Evolutionary conservation across 2,797 vertebrate species (phyloP).

Genomic region (Acanthurus leucopareius): DNA sequence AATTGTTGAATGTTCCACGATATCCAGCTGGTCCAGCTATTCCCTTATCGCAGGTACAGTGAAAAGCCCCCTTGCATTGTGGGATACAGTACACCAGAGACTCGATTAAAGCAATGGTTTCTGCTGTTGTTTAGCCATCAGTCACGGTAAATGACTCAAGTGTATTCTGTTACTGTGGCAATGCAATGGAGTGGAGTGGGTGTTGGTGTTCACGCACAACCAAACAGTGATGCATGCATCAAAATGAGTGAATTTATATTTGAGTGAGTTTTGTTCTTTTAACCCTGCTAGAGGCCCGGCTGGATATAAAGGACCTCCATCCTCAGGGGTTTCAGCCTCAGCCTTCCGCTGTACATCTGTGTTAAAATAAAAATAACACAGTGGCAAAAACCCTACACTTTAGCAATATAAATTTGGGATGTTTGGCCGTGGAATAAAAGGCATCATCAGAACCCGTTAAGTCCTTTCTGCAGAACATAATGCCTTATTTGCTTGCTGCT

Average conservation of each 20-base stretch:
- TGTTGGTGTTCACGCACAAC: slow-evolving; percentile 36
- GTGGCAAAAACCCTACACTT: neutral
- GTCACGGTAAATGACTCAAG: slow-evolving; percentile 62
- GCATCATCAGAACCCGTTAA: neutral
- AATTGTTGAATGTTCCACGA: slow-evolving; percentile 67
- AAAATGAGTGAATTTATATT: slow-evolving; percentile 35
- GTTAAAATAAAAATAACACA: slow-evolving; percentile 48
- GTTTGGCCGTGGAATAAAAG: slow-evolving; percentile 1
- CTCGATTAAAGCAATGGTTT: slow-evolving; percentile 64
- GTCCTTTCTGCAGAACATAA: slow-evolving; percentile 7
- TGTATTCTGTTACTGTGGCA: slow-evolving; percentile 40
- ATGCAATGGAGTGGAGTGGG: slow-evolving; percentile 29
- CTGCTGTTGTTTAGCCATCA: slow-evolving; percentile 51
- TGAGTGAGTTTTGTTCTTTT: slow-evolving; percentile 37
- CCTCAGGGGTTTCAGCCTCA: slow-evolving; percentile 41
- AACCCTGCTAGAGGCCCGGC: slow-evolving; percentile 54
- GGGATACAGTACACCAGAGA: slow-evolving; percentile 78
- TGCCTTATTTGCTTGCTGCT: slow-evolving; percentile 26
- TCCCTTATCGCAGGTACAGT: slow-evolving; percentile 88
- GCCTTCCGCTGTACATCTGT: slow-evolving; percentile 49
- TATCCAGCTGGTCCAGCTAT: slow-evolving; percentile 81
- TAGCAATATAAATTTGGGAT: neutral
- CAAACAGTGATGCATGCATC: slow-evolving; percentile 32
- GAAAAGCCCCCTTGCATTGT: slow-evolving; percentile 80
- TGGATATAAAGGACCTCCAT: slow-evolving; percentile 65